phyloP scores from a whole-genome alignment of 1,140 invertebrate species.

The Papilio machaon region DNA sequence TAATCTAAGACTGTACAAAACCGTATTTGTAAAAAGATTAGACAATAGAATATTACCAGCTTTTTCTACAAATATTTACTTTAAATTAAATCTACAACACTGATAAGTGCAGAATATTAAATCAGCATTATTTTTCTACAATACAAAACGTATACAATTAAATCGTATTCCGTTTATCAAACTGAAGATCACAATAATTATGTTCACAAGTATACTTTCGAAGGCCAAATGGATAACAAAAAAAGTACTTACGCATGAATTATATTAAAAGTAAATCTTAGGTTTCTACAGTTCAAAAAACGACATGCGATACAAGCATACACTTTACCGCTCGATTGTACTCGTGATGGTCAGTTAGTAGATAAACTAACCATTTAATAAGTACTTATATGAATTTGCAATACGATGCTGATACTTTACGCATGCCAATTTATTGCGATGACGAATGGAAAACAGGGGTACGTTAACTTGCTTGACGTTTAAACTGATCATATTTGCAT shows the following conservation, averaged over 20 bases:
- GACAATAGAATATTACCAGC: no score
- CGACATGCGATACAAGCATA: not conserved
- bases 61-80: no score
- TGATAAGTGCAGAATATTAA: no score
- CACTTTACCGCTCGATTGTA: slow-evolving; percentile 2
- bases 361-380: slow-evolving; percentile 9
- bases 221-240: not conserved
- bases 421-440: slow-evolving; percentile 15
- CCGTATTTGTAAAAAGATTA: not conserved
- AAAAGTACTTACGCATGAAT: slow-evolving; percentile 17
- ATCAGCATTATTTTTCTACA: not conserved
- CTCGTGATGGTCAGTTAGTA: not conserved
- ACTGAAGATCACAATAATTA: not conserved
- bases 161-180: not conserved
- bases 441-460: not conserved
- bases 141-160: not conserved
- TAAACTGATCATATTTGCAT: not conserved
- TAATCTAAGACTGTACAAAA: not conserved
- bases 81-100: no score
- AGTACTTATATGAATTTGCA: not conserved
- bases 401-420: not conserved
- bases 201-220: slow-evolving; percentile 7
- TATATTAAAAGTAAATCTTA: not conserved
- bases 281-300: not conserved
- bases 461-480: not conserved